Conservation (phyloP, 2,888 invertebrate species). For the Ectemnius cavifrons region DNA sequence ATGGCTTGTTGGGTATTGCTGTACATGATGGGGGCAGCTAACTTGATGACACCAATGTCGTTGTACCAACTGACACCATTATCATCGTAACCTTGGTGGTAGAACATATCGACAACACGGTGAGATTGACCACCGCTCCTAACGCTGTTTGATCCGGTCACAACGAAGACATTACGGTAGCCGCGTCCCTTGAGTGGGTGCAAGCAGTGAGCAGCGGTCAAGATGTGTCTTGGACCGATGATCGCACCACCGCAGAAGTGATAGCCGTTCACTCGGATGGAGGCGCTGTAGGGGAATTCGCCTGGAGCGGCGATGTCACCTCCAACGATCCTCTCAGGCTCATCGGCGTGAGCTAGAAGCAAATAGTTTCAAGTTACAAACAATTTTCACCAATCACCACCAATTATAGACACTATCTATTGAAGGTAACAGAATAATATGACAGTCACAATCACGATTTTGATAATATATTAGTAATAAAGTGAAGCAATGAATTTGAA, state of each 20-base stretch:
- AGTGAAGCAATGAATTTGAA: no score
- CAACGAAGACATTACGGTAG: not conserved
- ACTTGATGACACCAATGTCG: conserved; percentile 46
- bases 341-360: conserved; percentile 23
- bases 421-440: no score
- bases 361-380: not conserved
- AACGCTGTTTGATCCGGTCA: conserved; percentile 21
- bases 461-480: no score
- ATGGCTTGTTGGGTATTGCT: conserved; percentile 12
- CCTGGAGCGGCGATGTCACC: conserved; percentile 24
- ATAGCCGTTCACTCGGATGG: conserved; percentile 17
- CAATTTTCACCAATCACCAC: not conserved
- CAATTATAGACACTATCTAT: no score
- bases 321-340: conserved; percentile 32
- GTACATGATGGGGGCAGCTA: conserved; percentile 21
- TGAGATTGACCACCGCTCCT: conserved; percentile 27
- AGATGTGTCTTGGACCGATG: conserved; percentile 31
- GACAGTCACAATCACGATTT: no score
- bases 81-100: conserved; percentile 15
- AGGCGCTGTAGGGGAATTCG: conserved; percentile 51
- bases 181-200: no score
- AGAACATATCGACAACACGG: not conserved
- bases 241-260: conserved; percentile 53
- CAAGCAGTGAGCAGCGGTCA: conserved; percentile 56
- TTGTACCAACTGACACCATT: conserved; percentile 18